phyloP scores from a whole-genome alignment of 2,797 vertebrate species.

The Mus caroli region DNA sequence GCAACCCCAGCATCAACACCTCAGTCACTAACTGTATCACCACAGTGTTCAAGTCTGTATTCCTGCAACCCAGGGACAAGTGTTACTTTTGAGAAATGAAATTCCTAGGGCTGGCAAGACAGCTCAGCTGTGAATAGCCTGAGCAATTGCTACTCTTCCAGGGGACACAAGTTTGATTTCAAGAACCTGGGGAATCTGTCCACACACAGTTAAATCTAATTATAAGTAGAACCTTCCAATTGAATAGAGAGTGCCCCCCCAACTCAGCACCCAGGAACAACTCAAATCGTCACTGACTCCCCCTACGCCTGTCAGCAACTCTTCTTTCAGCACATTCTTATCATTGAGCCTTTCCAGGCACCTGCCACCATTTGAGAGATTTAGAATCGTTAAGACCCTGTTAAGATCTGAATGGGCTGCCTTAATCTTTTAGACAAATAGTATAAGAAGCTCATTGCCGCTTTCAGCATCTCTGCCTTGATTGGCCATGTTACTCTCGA shows the following conservation, averaged over 20 bases:
- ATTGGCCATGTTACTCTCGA: constrained; percentile 66
- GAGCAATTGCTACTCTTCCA: not conserved
- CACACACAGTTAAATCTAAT: not conserved
- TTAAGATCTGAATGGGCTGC: constrained; percentile 34
- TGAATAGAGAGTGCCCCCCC: not conserved
- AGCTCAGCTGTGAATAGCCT: not conserved
- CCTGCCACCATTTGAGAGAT: constrained; percentile 13
- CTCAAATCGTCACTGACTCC: not conserved
- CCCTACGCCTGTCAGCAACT: not conserved
- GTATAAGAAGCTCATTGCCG: not conserved
- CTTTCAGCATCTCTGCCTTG: constrained; percentile 23
- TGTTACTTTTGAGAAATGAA: constrained; percentile 79
- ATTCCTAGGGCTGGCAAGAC: not conserved
- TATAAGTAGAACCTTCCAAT: constrained; percentile 67
- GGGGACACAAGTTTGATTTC: not conserved
- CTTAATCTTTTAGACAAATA: constrained; percentile 55
- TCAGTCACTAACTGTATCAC: constrained; percentile 46
- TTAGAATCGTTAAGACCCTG: constrained; percentile 2
- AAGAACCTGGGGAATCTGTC: not conserved
- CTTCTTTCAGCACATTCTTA: constrained; percentile 7
- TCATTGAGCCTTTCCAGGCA: constrained; percentile 19
- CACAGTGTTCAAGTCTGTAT: constrained; percentile 39
- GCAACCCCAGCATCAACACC: constrained; percentile 61
- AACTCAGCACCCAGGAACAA: not conserved
- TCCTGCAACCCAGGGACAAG: constrained; percentile 38